Conservation (phyloP, 2,888 invertebrate species). For the Phyto melanocephala region DNA sequence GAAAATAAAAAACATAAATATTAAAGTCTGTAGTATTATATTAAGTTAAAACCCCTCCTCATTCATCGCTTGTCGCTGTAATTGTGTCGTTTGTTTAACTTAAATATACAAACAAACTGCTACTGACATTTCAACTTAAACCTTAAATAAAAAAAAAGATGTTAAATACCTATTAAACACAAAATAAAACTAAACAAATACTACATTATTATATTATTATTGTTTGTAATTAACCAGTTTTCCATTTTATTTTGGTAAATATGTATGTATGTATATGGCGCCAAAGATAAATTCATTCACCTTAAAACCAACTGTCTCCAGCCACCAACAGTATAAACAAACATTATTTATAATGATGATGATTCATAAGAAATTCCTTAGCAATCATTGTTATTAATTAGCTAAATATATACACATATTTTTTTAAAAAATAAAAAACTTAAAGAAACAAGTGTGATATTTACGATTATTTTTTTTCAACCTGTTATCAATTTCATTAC, state of each 20-base stretch:
- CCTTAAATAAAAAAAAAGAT: neutral
- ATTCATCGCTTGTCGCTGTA: neutral
- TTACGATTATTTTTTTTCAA: neutral
- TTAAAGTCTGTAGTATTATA: no score
- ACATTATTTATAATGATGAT: slow-evolving; percentile 18
- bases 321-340: neutral
- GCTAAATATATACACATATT: slow-evolving; percentile 15
- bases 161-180: neutral
- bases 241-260: slow-evolving; percentile 19
- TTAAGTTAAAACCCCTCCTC: no score
- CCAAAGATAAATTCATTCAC: slow-evolving; percentile 51
- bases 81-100: neutral
- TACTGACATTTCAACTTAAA: slow-evolving; percentile 13
- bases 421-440: neutral
- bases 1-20: no score
- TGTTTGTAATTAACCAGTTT: slow-evolving; percentile 31
- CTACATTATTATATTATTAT: neutral
- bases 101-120: neutral
- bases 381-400: slow-evolving; percentile 33
- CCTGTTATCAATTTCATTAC: slow-evolving; percentile 18
- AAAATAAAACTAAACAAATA: slow-evolving; percentile 3
- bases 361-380: slow-evolving; percentile 54
- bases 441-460: neutral
- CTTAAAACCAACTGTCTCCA: slow-evolving; percentile 42
- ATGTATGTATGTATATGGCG: no score